Conservation (phyloP, 2,113 vertebrate species). For the Gopherus flavomarginatus region DNA sequence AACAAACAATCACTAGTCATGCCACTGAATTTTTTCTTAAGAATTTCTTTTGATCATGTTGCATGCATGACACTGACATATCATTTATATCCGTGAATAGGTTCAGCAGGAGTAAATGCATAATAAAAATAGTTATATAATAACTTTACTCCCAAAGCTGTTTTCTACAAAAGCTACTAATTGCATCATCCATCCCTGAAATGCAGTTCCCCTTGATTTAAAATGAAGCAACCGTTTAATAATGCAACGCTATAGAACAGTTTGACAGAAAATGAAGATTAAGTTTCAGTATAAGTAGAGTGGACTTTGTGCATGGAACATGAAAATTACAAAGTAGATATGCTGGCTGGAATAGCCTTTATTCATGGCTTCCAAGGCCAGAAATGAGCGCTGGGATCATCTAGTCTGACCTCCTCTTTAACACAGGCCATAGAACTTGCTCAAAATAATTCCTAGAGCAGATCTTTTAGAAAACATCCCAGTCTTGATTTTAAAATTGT, state of each 20-base stretch:
- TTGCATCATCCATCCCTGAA: not conserved
- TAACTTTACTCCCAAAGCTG: not conserved
- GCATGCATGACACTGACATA: not conserved
- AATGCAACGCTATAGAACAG: not conserved
- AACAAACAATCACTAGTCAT: not conserved
- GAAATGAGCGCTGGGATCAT: too few relatives aligned
- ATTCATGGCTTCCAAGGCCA: too few relatives aligned
- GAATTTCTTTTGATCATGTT: not conserved
- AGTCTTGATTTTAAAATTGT: too few relatives aligned
- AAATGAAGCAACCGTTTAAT: not conserved
- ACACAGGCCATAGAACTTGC: too few relatives aligned
- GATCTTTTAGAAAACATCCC: too few relatives aligned
- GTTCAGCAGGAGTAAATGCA: not conserved
- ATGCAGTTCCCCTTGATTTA: not conserved
- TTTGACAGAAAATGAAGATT: not conserved
- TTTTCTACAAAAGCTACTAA: not conserved
- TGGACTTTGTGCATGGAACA: not conserved
- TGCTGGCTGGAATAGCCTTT: not conserved
- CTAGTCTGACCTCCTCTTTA: too few relatives aligned
- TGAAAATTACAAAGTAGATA: not conserved
- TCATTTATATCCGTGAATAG: not conserved
- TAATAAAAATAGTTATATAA: not conserved
- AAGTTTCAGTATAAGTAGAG: not conserved
- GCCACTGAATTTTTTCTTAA: not conserved
- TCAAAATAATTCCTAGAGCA: too few relatives aligned